Evolutionary conservation across 2,888 invertebrate species (phyloP).

Genomic region (Camptogramma bilineatum): DNA sequence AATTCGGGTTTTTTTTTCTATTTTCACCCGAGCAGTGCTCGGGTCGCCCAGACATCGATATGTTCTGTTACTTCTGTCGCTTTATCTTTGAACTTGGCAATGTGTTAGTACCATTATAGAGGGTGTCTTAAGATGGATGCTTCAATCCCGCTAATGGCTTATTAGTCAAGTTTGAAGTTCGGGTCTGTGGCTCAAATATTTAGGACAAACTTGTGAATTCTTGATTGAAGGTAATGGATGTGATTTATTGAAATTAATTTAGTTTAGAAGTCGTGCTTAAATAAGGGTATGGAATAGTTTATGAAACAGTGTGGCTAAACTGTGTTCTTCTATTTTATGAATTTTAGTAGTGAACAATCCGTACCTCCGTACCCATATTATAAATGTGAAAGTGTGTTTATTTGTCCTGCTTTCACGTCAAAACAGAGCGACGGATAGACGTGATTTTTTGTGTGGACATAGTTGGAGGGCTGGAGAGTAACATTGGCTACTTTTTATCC

Average conservation of each 20-base stretch:
- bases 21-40: too few relatives aligned
- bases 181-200: constrained; percentile 37
- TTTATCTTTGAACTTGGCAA: constrained; percentile 31
- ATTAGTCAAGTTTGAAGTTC: constrained; percentile 52
- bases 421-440: too few relatives aligned
- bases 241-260: constrained; percentile 30
- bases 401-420: too few relatives aligned
- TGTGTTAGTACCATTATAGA: constrained; percentile 42
- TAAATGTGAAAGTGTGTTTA: too few relatives aligned
- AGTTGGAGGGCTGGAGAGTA: too few relatives aligned
- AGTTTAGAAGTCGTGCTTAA: constrained; percentile 12
- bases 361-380: too few relatives aligned
- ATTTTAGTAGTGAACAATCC: too few relatives aligned
- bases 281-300: background rate
- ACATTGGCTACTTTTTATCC: too few relatives aligned
- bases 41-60: too few relatives aligned
- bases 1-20: too few relatives aligned
- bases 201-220: constrained; percentile 35
- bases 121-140: constrained; percentile 61
- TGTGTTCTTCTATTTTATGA: too few relatives aligned
- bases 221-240: constrained; percentile 39
- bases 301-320: background rate
- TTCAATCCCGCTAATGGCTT: constrained; percentile 69
- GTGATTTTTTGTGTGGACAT: too few relatives aligned
- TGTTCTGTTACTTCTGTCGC: background rate